Evolutionary conservation across 1,140 invertebrate species (phyloP), one percentile per base, ranked within the genome.

Genomic region (Maniola jurtina): DNA sequence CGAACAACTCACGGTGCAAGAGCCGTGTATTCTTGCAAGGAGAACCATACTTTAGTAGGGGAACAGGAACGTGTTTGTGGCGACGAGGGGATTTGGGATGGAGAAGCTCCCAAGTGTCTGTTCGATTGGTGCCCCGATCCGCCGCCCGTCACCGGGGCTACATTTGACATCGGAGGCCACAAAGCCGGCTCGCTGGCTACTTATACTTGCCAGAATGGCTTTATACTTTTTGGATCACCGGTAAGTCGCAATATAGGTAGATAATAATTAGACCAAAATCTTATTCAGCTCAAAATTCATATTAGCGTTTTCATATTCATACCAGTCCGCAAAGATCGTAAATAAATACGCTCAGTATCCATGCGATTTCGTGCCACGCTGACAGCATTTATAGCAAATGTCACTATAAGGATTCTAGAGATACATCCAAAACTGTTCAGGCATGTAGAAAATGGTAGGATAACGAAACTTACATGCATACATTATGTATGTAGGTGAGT

Each of bases 111-210:
- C 0, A 93, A 95, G 75, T 98, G 96, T 83, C 88, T 97, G 25
- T 96, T 96, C 70, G 95, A 96, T 77, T 96, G 95, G 95, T 98
- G 96, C 81, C 95, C 95, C 0, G 95, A 96, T 63, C 96, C 96
- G 5, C 94, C 94, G 34, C 89, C 92, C 59, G 94, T 97, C 0
- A 91, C 94, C 7, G 96, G 96, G 0, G 96, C 95, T n/a, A 86
- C 93, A 0, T 94, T 97, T 0, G 83, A 90, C 0, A 92, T 93
- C 0, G 93, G 92, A 9, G 96, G 96, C 33, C 94, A 93, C 76
- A 93, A 95, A 68, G 94, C 94, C 7, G 95, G 95, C 10, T 96
- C 96, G 6, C 94, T 93, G 0, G 95, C 96, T 0, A 95, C 93
- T 0, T 98, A 97, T 78, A 92, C 92, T 6, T 98, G 97, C 77